phyloP scores from a whole-genome alignment of 2,888 invertebrate species.

The Seladonia tumulorum region DNA sequence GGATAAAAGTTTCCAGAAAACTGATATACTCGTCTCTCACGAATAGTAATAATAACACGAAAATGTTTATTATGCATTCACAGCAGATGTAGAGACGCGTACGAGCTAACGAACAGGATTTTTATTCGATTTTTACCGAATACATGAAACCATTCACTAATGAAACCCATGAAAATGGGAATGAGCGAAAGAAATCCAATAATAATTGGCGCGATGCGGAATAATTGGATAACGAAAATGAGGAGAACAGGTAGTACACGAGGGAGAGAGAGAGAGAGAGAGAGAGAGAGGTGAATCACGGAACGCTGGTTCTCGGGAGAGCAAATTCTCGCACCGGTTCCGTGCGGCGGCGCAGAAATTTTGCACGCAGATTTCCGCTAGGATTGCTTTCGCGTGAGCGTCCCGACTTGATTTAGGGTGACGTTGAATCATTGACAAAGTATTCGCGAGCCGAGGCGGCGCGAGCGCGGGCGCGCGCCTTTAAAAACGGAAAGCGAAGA shows the following conservation, averaged over 20 bases:
- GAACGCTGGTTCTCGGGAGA: not conserved
- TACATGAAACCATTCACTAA: not conserved
- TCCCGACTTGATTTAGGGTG: slow-evolving; percentile 37
- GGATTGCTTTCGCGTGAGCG: slow-evolving; percentile 13
- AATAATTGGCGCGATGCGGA: not conserved
- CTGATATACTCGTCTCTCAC: no score
- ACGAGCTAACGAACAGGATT: not conserved
- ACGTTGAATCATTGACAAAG: slow-evolving; percentile 53
- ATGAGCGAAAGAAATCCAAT: not conserved
- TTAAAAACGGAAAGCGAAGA: slow-evolving; percentile 60
- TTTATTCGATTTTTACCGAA: not conserved
- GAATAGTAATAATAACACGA: no score
- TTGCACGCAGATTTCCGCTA: slow-evolving; percentile 27
- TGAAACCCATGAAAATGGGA: not conserved
- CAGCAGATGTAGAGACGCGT: no score
- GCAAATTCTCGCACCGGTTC: not conserved
- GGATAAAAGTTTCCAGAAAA: no score
- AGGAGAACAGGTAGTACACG: not conserved
- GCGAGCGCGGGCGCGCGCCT: slow-evolving; percentile 18
- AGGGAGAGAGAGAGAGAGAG: not conserved
- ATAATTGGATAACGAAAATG: slow-evolving; percentile 1
- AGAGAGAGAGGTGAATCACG: not conserved
- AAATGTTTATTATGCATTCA: no score
- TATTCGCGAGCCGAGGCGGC: slow-evolving; percentile 20
- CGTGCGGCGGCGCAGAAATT: slow-evolving; percentile 2